Evolutionary conservation across 2,797 vertebrate species (phyloP), one percentile per base, ranked within the genome.

Genomic region (Acanthurus lineatus): DNA sequence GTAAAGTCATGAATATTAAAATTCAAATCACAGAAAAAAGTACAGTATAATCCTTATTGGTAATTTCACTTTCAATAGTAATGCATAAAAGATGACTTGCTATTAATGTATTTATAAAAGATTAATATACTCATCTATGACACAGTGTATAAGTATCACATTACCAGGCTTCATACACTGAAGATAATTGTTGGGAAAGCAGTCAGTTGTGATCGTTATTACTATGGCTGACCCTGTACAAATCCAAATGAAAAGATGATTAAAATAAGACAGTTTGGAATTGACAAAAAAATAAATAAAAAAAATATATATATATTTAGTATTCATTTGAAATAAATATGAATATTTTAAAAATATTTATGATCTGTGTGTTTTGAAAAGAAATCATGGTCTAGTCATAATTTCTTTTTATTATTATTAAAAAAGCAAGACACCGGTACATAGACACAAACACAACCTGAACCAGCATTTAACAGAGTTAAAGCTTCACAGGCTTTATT

Each of bases 401-500:
- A 14, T 2, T 25, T 53, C 22, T 53, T 52, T 20, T 25, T 3
- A 51, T 28, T 28, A 25, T 15, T 28, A 16, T 3, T 54, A 4
- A 20, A 52, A 22, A 22, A 52, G 20, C 22, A 20, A 22, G 9
- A 22, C 51, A 11, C 22, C 22, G 9, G 51, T 20, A 11, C 5
- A 22, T 52, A n/a, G 47, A 22, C 28, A 53, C 6, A 35, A 35
- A 57, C 14, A 56, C 15, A 19, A 35, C 8, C 16, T 19, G 54
- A 17, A 17, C 14, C 25, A 32, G 12, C 15, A 32, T 56, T 28
- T 57, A 19, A 17, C 16, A 19, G 28, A 56, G 28, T 19, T 19
- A 62, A 71, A 66, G 20, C 28, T 56, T 9, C 14, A 60, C 17
- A 19, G 19, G 5, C 2, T 58, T 74, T 49, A 28, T 58, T 75